Base-by-base conservation (phyloP, 2,797 vertebrate species). In the Chromis chromis region DNA sequence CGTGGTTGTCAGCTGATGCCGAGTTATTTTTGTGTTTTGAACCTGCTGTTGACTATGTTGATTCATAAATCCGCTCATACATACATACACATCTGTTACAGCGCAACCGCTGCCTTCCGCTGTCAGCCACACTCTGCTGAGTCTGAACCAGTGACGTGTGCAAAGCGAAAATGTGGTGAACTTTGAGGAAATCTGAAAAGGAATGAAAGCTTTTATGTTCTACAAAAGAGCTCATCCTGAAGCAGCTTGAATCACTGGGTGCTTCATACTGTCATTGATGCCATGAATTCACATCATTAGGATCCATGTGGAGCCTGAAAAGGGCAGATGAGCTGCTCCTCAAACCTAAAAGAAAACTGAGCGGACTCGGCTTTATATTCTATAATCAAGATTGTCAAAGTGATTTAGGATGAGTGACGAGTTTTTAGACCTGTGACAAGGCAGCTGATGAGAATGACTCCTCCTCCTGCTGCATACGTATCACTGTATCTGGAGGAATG, bases 321-420 rank as follows among this genome's bases (percentile, higher is more conserved):
- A 48, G 46, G 46, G 39, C 40, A 1, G 64, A 73, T 72, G 36
- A 62, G 49, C 31, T 9, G 12, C 42, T 72, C 46, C 46, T 13
- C 19, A 27, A 52, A 75, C 42, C 12, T 19, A n/a, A 21, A 66
- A 57, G 33, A 59, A 65, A 70, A 70, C 46, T 36, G 59, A 64
- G 48, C 64, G 13, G 40, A 53, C 19, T 25, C 10, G 1, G 31
- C 5, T 74, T 65, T 27, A 6, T 39, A 39, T 59, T 62, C 52
- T 33, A 33, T 31, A 72, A 60, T 71, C 39, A 52, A 62, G 49
- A 28, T 40, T 22, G 62, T 61, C 12, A 55, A 73, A 46, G 57
- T 53, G 70, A 81, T 80, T 83, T 24, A 22, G 54, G 4, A 11
- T 75, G 73, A 86, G 31, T 74, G 69, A 65, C 65, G 61, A 24